Evolutionary conservation across 2,888 invertebrate species (phyloP).

Genomic region (Mesoligia furuncula): DNA sequence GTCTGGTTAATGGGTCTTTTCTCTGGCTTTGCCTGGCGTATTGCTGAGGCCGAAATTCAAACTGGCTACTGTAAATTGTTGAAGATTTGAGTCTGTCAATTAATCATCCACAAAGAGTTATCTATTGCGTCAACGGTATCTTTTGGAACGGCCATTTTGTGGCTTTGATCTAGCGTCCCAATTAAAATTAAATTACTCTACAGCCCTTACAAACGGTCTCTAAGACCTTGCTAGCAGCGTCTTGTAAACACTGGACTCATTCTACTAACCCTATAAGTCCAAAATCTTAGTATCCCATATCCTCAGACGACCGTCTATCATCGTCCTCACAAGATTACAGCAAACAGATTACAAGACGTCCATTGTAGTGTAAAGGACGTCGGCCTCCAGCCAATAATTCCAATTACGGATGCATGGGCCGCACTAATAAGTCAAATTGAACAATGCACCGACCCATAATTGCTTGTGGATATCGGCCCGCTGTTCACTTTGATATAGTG

Average conservation of each 20-base stretch:
- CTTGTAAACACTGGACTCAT: not conserved
- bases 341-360: constrained; percentile 68
- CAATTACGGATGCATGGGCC: constrained; percentile 78
- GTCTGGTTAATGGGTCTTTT: not conserved
- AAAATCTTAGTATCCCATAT: not conserved
- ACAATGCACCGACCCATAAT: constrained; percentile 83
- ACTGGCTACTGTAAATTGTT: not conserved
- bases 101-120: not conserved
- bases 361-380: constrained; percentile 62
- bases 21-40: not conserved
- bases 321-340: constrained; percentile 67
- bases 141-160: not conserved
- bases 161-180: not conserved
- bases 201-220: not conserved
- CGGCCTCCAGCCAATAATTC: constrained; percentile 78
- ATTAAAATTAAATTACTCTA: not conserved
- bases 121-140: not conserved
- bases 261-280: not conserved
- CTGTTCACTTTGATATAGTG: constrained; percentile 51
- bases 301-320: constrained; percentile 33
- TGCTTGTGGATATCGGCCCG: constrained; percentile 73
- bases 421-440: constrained; percentile 87
- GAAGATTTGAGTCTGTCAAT: not conserved
- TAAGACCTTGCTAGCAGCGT: not conserved
- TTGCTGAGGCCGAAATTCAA: not conserved